Base-by-base conservation (phyloP, 2,888 invertebrate genomes). In the Entomobrya proxima region DNA sequence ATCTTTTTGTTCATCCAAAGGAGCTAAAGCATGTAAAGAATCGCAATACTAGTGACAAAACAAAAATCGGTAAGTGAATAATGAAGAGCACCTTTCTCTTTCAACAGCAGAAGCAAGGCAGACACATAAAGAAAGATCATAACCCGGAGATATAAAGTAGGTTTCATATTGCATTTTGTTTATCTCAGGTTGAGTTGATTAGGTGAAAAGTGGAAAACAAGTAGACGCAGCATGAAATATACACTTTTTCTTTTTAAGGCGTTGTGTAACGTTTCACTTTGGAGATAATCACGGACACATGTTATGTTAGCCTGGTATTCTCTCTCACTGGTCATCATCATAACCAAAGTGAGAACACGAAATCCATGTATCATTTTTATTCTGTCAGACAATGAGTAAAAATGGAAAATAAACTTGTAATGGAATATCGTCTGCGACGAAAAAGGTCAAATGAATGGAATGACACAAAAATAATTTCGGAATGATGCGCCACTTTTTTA, bases 181-280 rank as follows among this genome's bases (percentile, higher is more conserved):
- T 79, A 35, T 79, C 21, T 79, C 44, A 32, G 35, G 35, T 64
- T 67, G 55, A 58, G 58, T 21, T 79, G 64, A 79, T 50, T 64
- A 79, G 78, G 67, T 79, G 78, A 79, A 79, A 77, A 77, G 77
- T 61, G 18, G 58, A 77, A 77, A 67, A 79, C 78, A 79, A 64
- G 64, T 32, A 67, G 35, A 50, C 64, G 11, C 78, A 79, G 78
- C 78, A 27, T 79, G 78, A 79, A 18, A 64, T 18, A 24, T 30
- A 47, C 78, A 64, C 78, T 79, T 77, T 61, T 79, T 50, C 78
- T 67, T 67, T 79, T 67, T 67, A 79, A 50, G 67, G 50, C n/a
- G 40, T 44, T 77, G 77, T 35, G 40, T 44, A 30, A 44, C 21
- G 27, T 40, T 69, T 40, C 2, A 44, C 37, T 67, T 69, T 44